Evolutionary conservation across 2,113 vertebrate genomes (phyloP).

Genomic region (Hypomesus transpacificus): DNA sequence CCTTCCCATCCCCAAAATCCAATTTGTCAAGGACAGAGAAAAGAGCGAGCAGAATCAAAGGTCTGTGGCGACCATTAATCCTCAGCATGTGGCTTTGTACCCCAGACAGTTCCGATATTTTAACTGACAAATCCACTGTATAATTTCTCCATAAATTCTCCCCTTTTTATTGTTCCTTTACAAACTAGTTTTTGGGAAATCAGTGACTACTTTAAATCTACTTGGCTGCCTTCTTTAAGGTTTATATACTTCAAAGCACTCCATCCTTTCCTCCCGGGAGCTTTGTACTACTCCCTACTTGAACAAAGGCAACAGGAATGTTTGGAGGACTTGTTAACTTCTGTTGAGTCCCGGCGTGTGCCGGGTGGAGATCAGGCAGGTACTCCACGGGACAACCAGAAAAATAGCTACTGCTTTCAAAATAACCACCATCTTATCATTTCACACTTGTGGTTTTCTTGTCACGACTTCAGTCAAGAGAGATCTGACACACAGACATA

Average conservation of each 20-base stretch:
- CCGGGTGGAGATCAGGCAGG: slow-evolving; percentile 98
- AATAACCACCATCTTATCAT: slow-evolving; percentile 77
- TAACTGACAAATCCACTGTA: slow-evolving; percentile 99
- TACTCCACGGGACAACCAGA: slow-evolving; percentile 98
- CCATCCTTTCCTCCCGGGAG: slow-evolving; percentile 84
- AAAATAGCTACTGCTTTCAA: slow-evolving; percentile 79
- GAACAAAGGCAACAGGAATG: slow-evolving; percentile 93
- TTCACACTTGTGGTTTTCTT: slow-evolving; percentile 71
- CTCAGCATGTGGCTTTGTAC: slow-evolving; percentile 99
- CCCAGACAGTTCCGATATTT: slow-evolving; percentile 99
- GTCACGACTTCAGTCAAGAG: slow-evolving; percentile 52
- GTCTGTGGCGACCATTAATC: slow-evolving; percentile 99
- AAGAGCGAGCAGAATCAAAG: slow-evolving; percentile 97
- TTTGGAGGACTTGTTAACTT: slow-evolving; percentile 99
- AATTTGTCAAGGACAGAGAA: slow-evolving; percentile 99
- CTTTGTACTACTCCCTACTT: slow-evolving; percentile 84
- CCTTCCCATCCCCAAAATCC: slow-evolving; percentile 99
- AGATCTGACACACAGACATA: no score
- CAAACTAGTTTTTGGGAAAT: slow-evolving; percentile 92
- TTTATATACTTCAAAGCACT: slow-evolving; percentile 97
- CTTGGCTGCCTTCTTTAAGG: slow-evolving; percentile 95
- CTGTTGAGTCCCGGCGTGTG: slow-evolving; percentile 99
- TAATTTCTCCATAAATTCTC: slow-evolving; percentile 99
- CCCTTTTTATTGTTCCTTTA: slow-evolving; percentile 88
- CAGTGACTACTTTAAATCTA: slow-evolving; percentile 98